phyloP scores from a whole-genome alignment of 2,888 invertebrate species.

The Synanthedon tipuliformis region DNA sequence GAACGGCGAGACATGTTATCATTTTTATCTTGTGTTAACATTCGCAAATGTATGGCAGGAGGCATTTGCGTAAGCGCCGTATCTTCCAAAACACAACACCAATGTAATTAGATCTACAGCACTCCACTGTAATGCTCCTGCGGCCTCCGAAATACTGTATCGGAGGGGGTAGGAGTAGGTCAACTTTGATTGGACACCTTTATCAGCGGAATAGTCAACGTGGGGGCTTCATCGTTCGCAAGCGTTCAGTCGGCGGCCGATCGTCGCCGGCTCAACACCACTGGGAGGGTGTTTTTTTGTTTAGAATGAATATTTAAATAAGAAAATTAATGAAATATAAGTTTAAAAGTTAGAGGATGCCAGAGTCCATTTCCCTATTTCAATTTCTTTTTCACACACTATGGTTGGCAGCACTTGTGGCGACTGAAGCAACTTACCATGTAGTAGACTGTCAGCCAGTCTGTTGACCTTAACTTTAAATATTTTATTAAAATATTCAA shows the following conservation, averaged over 20 bases:
- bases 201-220: slow-evolving; percentile 49
- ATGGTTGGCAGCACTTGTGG: too few relatives aligned
- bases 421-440: too few relatives aligned
- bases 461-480: too few relatives aligned
- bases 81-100: slow-evolving; percentile 25
- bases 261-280: slow-evolving; percentile 51
- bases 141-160: background rate
- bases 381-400: too few relatives aligned
- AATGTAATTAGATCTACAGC: slow-evolving; percentile 16
- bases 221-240: slow-evolving; percentile 31
- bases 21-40: slow-evolving; percentile 53
- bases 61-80: slow-evolving; percentile 60
- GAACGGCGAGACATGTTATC: slow-evolving; percentile 43
- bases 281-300: slow-evolving; percentile 1
- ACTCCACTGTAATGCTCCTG: background rate
- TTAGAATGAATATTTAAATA: too few relatives aligned
- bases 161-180: slow-evolving; percentile 13
- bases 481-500: too few relatives aligned
- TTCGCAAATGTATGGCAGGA: slow-evolving; percentile 44
- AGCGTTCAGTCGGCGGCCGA: slow-evolving; percentile 53
- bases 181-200: slow-evolving; percentile 19
- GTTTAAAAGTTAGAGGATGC: too few relatives aligned
- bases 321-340: too few relatives aligned
- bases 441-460: too few relatives aligned
- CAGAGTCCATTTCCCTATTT: too few relatives aligned